Evolutionary conservation across 2,888 invertebrate genomes (phyloP).

Genomic region (Hypselothyrea guttata): DNA sequence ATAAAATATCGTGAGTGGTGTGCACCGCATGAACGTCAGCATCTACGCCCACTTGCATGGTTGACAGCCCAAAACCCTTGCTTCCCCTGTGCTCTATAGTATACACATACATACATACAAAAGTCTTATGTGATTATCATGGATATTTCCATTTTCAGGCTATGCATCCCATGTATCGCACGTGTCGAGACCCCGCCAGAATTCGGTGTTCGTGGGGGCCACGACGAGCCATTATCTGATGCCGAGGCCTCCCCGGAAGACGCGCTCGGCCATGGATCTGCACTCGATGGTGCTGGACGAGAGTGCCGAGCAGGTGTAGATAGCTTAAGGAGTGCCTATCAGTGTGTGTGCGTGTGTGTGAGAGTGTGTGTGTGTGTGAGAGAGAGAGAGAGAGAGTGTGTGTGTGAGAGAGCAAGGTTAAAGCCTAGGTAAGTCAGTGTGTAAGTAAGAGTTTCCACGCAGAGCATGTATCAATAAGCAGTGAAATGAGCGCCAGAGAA

Average conservation of each 20-base stretch:
- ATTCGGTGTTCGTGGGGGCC: conserved; percentile 92
- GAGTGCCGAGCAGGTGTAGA: conserved; percentile 79
- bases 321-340: conserved; percentile 9
- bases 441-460: conserved; percentile 11
- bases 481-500: not conserved
- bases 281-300: conserved; percentile 87
- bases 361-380: not conserved
- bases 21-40: conserved; percentile 15
- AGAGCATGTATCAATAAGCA: not conserved
- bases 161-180: conserved; percentile 72
- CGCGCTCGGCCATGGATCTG: conserved; percentile 92
- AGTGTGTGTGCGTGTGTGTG: conserved; percentile 2
- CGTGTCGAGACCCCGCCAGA: conserved; percentile 86
- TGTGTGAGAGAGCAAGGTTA: conserved; percentile 3
- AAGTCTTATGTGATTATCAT: no score
- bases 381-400: conserved; percentile 1
- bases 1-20: no score
- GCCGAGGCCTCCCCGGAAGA: conserved; percentile 88
- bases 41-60: conserved; percentile 29
- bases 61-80: conserved; percentile 1
- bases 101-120: no score
- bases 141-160: conserved; percentile 81
- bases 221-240: conserved; percentile 85
- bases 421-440: conserved; percentile 17
- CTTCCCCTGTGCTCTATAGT: no score